Evolutionary conservation across 2,113 vertebrate species (phyloP).

Genomic region (Tenebrosternarchus preto): DNA sequence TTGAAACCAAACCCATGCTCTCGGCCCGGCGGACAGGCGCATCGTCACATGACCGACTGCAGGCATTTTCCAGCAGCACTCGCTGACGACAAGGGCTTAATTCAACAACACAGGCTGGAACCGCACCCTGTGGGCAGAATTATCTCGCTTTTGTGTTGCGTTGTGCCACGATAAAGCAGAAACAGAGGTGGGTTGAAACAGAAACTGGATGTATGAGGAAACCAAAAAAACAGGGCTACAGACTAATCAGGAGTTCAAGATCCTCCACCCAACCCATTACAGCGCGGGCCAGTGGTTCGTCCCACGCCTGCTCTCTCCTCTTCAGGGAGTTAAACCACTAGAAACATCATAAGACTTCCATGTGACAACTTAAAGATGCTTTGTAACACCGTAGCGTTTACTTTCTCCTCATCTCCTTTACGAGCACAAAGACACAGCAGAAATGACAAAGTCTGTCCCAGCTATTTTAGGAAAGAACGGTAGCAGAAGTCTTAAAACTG

Average conservation of each 20-base stretch:
- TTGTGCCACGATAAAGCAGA: conserved; percentile 1
- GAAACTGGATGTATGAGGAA: conserved; percentile 3
- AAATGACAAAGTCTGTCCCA: conserved; percentile 40
- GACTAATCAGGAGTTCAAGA: conserved; percentile 41
- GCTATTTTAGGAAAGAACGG: conserved; percentile 41
- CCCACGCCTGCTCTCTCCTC: conserved; percentile 37
- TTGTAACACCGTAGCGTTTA: too few species aligned
- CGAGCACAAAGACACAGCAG: too few species aligned
- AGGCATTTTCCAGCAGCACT: conserved; percentile 69
- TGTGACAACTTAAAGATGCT: conserved; percentile 63
- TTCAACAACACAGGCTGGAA: conserved; percentile 51
- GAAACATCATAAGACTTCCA: conserved; percentile 73
- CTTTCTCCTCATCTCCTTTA: too few species aligned
- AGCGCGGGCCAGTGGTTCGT: conserved; percentile 18
- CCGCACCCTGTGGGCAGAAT: conserved; percentile 54
- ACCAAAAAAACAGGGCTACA: background rate
- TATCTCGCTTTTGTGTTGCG: conserved; percentile 49
- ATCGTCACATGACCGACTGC: conserved; percentile 63
- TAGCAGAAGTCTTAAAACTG: background rate
- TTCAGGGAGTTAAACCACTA: conserved; percentile 41
- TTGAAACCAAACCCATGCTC: conserved; percentile 3
- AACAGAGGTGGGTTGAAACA: background rate
- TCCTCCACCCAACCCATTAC: conserved; percentile 1
- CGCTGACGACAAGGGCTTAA: conserved; percentile 58
- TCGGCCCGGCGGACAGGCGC: conserved; percentile 33